These are phyloP conservation scores for Scaptomyza pallida DNA, from an alignment of 1,140 invertebrate species.

Conservation along the genomic window DNA sequence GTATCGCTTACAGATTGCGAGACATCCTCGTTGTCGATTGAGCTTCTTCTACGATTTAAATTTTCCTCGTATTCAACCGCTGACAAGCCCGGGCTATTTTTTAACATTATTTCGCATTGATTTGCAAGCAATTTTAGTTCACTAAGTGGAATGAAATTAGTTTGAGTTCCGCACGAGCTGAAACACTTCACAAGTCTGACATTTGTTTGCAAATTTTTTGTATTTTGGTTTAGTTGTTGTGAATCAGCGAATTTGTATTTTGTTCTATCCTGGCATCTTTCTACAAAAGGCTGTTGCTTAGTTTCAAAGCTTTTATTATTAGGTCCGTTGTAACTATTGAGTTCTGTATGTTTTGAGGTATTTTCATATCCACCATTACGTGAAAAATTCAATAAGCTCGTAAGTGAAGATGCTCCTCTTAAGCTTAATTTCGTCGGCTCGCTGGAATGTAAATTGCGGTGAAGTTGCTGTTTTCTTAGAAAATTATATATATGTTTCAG, in stretches of 20 bases:
- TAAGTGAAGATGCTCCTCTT: slow-evolving; percentile 52
- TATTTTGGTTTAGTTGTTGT: slow-evolving; percentile 1
- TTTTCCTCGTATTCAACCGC: neutral
- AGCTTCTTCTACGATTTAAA: slow-evolving; percentile 86
- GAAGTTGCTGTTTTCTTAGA: slow-evolving; percentile 75
- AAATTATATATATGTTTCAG: slow-evolving; percentile 70
- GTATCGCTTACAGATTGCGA: slow-evolving; percentile 93
- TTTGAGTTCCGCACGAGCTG: slow-evolving; percentile 62
- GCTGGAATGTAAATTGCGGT: slow-evolving; percentile 73
- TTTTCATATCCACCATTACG: slow-evolving; percentile 1
- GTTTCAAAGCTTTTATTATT: no score
- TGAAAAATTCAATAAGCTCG: slow-evolving; percentile 44
- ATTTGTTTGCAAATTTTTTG: neutral
- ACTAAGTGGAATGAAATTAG: slow-evolving; percentile 65
- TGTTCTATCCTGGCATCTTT: neutral
- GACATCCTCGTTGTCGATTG: slow-evolving; percentile 92
- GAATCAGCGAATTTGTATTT: slow-evolving; percentile 10
- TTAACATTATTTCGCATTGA: slow-evolving; percentile 45
- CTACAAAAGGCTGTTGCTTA: neutral
- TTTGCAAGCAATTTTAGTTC: slow-evolving; percentile 64
- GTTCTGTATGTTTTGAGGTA: neutral
- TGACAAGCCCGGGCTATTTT: neutral
- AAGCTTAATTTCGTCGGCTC: slow-evolving; percentile 41
- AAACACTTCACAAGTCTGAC: slow-evolving; percentile 17
- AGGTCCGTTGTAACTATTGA: neutral